Evolutionary conservation across 1,140 invertebrate genomes (phyloP), one percentile per base, ranked within the genome.

Genomic region (Micrasema longulum): DNA sequence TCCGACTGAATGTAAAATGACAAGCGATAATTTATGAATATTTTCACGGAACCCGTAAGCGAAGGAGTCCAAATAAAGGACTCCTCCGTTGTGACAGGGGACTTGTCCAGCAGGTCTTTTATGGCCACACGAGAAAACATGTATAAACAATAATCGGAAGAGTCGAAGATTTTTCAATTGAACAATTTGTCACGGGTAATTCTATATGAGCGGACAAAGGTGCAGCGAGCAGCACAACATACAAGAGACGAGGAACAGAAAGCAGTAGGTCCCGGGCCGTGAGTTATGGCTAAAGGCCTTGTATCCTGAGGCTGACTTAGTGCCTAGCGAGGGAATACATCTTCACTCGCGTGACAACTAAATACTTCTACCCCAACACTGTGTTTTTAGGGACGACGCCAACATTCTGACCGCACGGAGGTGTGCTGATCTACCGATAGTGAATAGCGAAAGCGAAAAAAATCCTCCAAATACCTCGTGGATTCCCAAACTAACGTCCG

Each of bases 301-400:
- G 41, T 14, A 0, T 16, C 31, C 38, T n/a, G 65, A 22, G 72
- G 60, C 38, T 73, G 67, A 73, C 31, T 69, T 73, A 73, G 66
- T 57, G 57, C 72, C 66, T 18, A 60, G 23, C 47, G 36, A 62
- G 48, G 41, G 72, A 73, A 73, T 73, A 69, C 72, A 73, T 73
- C 72, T 73, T 73, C 72, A 63, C 26, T 62, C 62, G 23, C 14
- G 64, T 65, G 66, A 69, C 66, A 69, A 73, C 66, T 73, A 69
- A 73, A 73, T 73, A 69, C 64, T 69, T 73, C 72, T 57, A 68
- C 65, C 50, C 65, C 50, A 53, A 52, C 50, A 55, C 48, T 55
- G 20, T 62, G 36, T 50, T 36, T 66, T 48, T 64, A 36, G 50
- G 36, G 14, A 41, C 50, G 65, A 68, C 65, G 65, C 65, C 65